Conservation (phyloP, 2,113 vertebrate genomes). For the Sceloporus undulatus region DNA sequence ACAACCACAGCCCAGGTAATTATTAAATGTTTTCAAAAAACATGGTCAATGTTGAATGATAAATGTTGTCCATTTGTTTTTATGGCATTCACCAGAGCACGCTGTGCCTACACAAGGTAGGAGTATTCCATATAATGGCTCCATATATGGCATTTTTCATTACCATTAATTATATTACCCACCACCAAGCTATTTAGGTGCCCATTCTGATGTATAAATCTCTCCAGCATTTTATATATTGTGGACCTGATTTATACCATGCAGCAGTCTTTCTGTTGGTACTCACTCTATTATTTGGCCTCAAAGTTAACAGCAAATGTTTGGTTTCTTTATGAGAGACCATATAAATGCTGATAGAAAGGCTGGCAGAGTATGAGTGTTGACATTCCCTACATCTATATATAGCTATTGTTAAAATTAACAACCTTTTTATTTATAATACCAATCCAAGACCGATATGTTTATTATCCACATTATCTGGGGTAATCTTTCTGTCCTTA, state of each 20-base stretch:
- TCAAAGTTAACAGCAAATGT: slow-evolving; percentile 62
- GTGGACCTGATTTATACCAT: slow-evolving; percentile 44
- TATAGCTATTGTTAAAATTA: slow-evolving; percentile 73
- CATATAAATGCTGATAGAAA: slow-evolving; percentile 73
- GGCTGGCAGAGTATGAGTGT: slow-evolving; percentile 53
- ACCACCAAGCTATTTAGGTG: slow-evolving; percentile 59
- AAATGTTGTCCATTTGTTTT: not conserved
- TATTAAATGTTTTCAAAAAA: not conserved
- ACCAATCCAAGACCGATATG: slow-evolving; percentile 72
- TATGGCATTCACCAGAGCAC: slow-evolving; percentile 36
- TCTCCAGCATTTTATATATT: slow-evolving; percentile 46
- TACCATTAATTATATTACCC: slow-evolving; percentile 31
- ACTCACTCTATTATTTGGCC: slow-evolving; percentile 56
- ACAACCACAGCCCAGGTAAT: not conserved
- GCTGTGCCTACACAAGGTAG: not conserved
- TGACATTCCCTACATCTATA: slow-evolving; percentile 70
- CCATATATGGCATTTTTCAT: slow-evolving; percentile 37
- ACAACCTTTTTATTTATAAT: slow-evolving; percentile 76
- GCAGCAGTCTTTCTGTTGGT: slow-evolving; percentile 61
- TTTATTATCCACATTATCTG: slow-evolving; percentile 71
- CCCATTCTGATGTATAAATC: slow-evolving; percentile 59
- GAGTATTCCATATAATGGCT: slow-evolving; percentile 17
- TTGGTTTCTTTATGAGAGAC: slow-evolving; percentile 65
- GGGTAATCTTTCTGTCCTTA: slow-evolving; percentile 67
- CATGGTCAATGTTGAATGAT: not conserved